A percentile compares a stretch with the other conserved stretches of the same genome.
Conservation (phyloP, 1,140 invertebrate species). For the Copidosoma floridanum region DNA sequence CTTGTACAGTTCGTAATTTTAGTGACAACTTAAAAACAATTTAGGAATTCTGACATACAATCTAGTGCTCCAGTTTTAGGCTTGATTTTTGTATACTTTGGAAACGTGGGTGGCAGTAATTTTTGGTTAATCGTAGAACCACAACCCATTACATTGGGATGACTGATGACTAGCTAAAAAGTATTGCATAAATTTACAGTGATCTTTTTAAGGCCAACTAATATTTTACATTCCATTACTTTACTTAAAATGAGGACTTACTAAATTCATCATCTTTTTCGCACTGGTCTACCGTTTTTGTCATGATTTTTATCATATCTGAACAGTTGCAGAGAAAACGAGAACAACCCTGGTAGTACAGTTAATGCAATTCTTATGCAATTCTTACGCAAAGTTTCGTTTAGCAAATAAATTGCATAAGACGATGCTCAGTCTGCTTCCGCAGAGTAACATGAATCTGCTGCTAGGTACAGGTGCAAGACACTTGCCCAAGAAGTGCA, state of each 20-base stretch:
- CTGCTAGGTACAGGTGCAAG: too few relatives aligned
- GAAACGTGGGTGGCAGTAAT: conserved; percentile 94
- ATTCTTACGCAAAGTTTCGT: too few relatives aligned
- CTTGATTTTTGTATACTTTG: conserved; percentile 92
- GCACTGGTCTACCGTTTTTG: conserved; percentile 73
- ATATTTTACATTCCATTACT: too few relatives aligned
- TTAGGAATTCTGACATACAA: conserved; percentile 81
- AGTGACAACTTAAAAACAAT: conserved; percentile 77
- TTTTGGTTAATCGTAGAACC: conserved; percentile 94
- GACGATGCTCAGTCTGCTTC: too few relatives aligned
- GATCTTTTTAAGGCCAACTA: too few relatives aligned
- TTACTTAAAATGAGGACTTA: too few relatives aligned
- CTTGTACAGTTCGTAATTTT: conserved; percentile 76
- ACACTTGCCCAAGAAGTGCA: too few relatives aligned
- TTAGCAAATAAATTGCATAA: too few relatives aligned
- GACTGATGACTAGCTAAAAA: conserved; percentile 52
- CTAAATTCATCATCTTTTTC: conserved; percentile 70
- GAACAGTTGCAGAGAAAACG: conserved; percentile 68
- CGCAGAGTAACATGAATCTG: too few relatives aligned
- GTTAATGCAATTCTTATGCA: too few relatives aligned
- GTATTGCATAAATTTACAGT: neutral
- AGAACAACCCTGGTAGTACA: too few relatives aligned
- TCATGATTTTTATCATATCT: conserved; percentile 78
- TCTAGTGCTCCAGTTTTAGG: conserved; percentile 76
- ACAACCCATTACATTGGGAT: conserved; percentile 75